A percentile compares a stretch with the other conserved stretches of the same genome.
Evolutionary conservation across 2,113 vertebrate species (phyloP).

Genomic region (Ictalurus punctatus): DNA sequence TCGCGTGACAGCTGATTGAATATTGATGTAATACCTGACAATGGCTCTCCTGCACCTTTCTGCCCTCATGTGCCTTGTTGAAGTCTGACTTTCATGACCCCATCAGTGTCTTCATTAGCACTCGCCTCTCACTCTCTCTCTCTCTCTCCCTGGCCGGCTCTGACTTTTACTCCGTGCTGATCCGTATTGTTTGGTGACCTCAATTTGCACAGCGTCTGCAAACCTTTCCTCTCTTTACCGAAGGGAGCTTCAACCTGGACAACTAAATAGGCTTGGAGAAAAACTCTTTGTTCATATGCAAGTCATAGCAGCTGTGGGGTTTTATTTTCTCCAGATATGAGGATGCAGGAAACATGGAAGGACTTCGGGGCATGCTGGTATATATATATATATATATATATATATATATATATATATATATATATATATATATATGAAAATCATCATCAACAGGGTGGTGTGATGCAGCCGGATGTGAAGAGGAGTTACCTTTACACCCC

Average conservation of each 20-base stretch:
- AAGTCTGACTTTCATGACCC: constrained; percentile 32
- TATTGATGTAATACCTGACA: constrained; percentile 36
- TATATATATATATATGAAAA: no score
- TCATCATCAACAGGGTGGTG: background rate
- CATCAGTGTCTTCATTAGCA: constrained; percentile 47
- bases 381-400: no score
- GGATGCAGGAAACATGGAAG: background rate
- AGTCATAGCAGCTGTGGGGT: background rate
- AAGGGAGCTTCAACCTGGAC: background rate
- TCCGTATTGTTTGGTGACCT: constrained; percentile 48
- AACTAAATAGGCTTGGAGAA: constrained; percentile 1
- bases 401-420: no score
- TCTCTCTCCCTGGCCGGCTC: background rate
- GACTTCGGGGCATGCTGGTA: no score
- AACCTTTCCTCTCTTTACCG: background rate
- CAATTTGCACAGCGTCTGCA: constrained; percentile 26
- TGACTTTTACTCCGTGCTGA: constrained; percentile 40
- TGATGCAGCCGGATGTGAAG: background rate
- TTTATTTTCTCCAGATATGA: background rate
- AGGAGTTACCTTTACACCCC: no score
- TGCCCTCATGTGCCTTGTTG: constrained; percentile 28
- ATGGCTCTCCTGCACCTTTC: background rate
- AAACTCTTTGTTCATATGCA: background rate
- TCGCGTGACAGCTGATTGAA: constrained; percentile 1
- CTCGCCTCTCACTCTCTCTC: background rate